Percentiles rank a stretch among this genome's conserved stretches.
phyloP scores from a whole-genome alignment of 2,888 invertebrate species.

The Vesta saturnalis region DNA sequence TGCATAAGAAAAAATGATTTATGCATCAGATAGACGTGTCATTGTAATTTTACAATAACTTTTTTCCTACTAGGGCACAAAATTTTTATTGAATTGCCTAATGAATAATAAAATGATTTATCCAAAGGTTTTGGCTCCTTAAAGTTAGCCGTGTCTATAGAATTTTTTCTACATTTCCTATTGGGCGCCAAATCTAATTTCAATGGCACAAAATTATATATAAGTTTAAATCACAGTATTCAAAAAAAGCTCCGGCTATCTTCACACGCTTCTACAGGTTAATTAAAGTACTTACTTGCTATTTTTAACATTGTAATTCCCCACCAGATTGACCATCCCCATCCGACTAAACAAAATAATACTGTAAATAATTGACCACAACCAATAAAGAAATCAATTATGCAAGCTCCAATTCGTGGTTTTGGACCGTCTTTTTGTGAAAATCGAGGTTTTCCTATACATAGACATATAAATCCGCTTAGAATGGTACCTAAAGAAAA shows the following conservation, averaged over 20 bases:
- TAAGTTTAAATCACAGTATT: too few species aligned
- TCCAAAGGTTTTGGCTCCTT: too few species aligned
- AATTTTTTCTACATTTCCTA: too few species aligned
- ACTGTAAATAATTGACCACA: slow-evolving; percentile 92
- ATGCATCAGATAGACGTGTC: too few species aligned
- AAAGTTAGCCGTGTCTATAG: too few species aligned
- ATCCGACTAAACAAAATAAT: slow-evolving; percentile 92
- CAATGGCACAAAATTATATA: too few species aligned
- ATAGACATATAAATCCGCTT: slow-evolving; percentile 89
- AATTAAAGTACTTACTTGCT: slow-evolving; percentile 75
- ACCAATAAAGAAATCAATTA: slow-evolving; percentile 88
- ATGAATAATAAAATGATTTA: too few species aligned
- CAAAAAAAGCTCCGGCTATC: not conserved
- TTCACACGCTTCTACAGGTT: not conserved
- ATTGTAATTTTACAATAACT: too few species aligned
- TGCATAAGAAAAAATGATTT: too few species aligned
- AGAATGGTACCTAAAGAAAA: slow-evolving; percentile 89
- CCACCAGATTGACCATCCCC: slow-evolving; percentile 99
- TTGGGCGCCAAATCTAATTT: too few species aligned
- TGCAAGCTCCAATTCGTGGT: slow-evolving; percentile 80
- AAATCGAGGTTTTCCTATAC: slow-evolving; percentile 89
- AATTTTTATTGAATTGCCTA: too few species aligned
- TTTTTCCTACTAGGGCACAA: too few species aligned
- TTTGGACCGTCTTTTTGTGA: slow-evolving; percentile 81
- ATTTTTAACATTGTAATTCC: slow-evolving; percentile 91